Percentiles rank a stretch among this genome's conserved stretches.
phyloP scores from a whole-genome alignment of 2,797 vertebrate genomes.

The Coregonus suidteri region DNA sequence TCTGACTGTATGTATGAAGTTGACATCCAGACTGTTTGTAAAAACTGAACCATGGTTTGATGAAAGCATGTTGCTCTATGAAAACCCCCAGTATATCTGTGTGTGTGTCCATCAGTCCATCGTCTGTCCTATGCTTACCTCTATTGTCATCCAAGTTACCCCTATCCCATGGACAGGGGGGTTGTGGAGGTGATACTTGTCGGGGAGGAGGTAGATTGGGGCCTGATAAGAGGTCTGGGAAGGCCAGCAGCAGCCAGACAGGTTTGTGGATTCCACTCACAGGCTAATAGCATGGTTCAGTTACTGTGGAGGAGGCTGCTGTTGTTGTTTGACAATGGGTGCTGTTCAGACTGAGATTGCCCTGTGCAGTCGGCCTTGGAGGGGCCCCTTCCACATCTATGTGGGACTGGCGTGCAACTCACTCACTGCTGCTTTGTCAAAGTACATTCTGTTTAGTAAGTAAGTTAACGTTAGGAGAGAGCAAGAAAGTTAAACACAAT shows the following conservation, averaged over 20 bases:
- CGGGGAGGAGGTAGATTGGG: constrained; percentile 46
- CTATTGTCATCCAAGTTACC: background rate
- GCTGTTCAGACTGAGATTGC: constrained; percentile 46
- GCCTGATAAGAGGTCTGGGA: constrained; percentile 49
- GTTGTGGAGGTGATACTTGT: background rate
- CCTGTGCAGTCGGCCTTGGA: constrained; percentile 46
- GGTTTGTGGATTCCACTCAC: constrained; percentile 27
- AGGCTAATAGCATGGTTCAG: constrained; percentile 3
- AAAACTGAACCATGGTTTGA: too few relatives aligned
- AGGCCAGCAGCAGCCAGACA: background rate
- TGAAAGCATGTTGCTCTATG: too few relatives aligned
- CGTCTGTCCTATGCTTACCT: background rate
- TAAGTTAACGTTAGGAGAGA: background rate
- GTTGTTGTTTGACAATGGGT: constrained; percentile 56
- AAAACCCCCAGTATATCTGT: too few relatives aligned
- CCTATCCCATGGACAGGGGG: constrained; percentile 14
- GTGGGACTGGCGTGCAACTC: constrained; percentile 65
- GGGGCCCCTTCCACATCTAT: constrained; percentile 51
- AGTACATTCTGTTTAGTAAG: background rate
- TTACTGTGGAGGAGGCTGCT: constrained; percentile 11
- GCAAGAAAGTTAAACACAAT: background rate
- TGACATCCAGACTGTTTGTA: too few relatives aligned
- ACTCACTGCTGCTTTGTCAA: constrained; percentile 42
- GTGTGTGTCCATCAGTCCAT: background rate
- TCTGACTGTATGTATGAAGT: too few relatives aligned